Evolutionary conservation across 2,113 vertebrate genomes (phyloP), one percentile per base, ranked within the genome.

Genomic region (Hippopotamus amphibius): DNA sequence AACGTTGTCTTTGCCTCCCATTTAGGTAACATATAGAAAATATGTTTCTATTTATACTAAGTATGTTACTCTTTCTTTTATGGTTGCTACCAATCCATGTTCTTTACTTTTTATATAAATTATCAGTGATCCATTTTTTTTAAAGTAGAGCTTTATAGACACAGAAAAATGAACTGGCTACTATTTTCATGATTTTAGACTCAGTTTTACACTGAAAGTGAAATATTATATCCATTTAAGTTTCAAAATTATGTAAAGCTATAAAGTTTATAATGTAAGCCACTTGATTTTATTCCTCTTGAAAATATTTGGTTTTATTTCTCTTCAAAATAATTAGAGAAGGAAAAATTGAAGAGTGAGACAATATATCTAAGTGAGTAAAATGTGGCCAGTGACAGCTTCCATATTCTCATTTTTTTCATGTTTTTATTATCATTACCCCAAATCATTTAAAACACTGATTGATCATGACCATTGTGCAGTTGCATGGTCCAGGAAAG

Each of bases 181-280:
- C 21, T 41, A 4, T 94, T 96, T 94, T 92, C 24, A 55, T 76
- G 28, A 21, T 88, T 93, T 95, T 80, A 85, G 65, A 33, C 33
- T 81, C 65, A 41, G 14, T 14, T 43, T 92, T 80, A 14, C n/a
- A 57, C 71, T 89, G 48, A 65, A 95, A 87, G 7, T 89, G 30
- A 65, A 94, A 57, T 63, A 41, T 61, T 63, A 19, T 81, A 69
- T 2, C 3, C 87, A 17, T 87, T 96, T 57, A 55, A 85, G 55
- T 83, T 91, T 57, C 8, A 57, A 88, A 96, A 74, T 89, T 43
- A 37, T 84, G 1, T 74, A 59, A 89, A 83, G 12, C 66, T 88
- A 14, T 53, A 79, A 57, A 53, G 5, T 66, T 81, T 85, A 5
- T 41, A 63, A 33, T 71, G 13, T 63, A 90, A 93, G 37, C 17